Conservation (phyloP, 2,888 invertebrate species). For the Dryomyza anilis region DNA sequence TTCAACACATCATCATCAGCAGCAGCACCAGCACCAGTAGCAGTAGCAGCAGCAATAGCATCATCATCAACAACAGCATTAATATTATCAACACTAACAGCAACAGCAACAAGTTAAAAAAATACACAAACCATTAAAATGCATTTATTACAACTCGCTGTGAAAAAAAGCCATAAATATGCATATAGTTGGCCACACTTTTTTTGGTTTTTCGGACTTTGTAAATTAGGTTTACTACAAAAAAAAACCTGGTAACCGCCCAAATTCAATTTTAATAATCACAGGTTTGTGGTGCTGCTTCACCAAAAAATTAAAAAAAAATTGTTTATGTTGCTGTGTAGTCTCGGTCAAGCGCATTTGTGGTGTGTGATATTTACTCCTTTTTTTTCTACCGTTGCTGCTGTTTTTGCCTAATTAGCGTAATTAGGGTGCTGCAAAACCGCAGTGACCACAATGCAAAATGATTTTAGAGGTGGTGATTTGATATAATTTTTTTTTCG, state of each 20-base stretch:
- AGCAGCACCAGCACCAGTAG: neutral
- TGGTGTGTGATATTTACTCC: constrained; percentile 1
- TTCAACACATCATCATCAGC: neutral
- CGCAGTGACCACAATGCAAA: constrained; percentile 8
- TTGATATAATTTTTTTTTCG: no score
- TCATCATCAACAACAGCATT: neutral
- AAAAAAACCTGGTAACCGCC: neutral
- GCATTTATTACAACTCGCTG: constrained; percentile 8
- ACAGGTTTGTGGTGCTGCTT: constrained; percentile 9
- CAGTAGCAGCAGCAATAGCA: no score
- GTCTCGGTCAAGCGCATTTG: constrained; percentile 7
- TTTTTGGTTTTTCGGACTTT: neutral
- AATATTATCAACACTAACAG: neutral
- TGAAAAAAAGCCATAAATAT: neutral
- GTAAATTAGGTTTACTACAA: neutral
- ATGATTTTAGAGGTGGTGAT: no score
- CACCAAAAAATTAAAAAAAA: no score
- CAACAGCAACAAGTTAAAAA: neutral
- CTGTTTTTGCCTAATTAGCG: constrained; percentile 4
- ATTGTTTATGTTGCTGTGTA: constrained; percentile 3
- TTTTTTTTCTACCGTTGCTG: neutral
- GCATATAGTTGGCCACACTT: constrained; percentile 4
- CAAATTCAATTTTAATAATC: constrained; percentile 17
- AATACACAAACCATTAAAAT: constrained; percentile 18
- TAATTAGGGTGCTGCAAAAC: constrained; percentile 11